Percentiles rank a stretch among this genome's conserved stretches.
Conservation (phyloP, 1,140 invertebrate genomes). For the Babylonia areolata region DNA sequence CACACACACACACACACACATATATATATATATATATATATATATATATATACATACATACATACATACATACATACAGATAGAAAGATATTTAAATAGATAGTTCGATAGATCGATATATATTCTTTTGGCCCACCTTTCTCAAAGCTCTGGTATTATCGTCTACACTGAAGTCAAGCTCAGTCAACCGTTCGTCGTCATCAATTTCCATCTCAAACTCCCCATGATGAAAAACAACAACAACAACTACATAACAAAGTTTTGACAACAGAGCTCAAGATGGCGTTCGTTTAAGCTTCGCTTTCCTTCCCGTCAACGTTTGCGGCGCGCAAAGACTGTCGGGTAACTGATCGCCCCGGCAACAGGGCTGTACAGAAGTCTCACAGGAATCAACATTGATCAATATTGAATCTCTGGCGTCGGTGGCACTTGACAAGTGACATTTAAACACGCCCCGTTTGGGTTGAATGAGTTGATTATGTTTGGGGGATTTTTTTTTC, state of each 20-base stretch:
- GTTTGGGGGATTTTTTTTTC: no score
- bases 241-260: no score
- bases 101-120: no score
- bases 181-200: not conserved
- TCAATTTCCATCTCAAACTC: slow-evolving; percentile 12
- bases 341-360: not conserved
- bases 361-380: not conserved
- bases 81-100: no score
- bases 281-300: not conserved
- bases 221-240: slow-evolving; percentile 2
- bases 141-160: not conserved
- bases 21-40: no score
- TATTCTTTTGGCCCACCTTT: not conserved
- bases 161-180: not conserved
- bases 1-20: no score
- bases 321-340: not conserved
- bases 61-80: no score
- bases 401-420: not conserved
- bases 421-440: not conserved
- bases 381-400: not conserved
- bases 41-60: no score
- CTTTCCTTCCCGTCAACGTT: not conserved
- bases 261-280: not conserved
- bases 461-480: no score
- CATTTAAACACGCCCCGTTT: not conserved